Percentiles rank a stretch among this genome's conserved stretches.
phyloP scores from a whole-genome alignment of 2,888 invertebrate species.

The Tryphoninae sp. region DNA sequence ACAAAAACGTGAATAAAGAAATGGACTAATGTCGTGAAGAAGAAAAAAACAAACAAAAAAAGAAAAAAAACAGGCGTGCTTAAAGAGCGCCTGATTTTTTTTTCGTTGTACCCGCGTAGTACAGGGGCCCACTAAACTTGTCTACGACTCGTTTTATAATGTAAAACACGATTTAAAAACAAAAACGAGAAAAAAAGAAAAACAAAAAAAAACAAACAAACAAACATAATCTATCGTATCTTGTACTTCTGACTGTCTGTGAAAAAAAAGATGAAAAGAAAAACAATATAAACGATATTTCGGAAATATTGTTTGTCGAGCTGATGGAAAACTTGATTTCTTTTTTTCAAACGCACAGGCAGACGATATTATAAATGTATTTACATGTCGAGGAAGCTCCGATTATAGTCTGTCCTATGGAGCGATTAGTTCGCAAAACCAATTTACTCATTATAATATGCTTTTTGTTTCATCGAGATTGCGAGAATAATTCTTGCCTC shows the following conservation, averaged over 20 bases:
- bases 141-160: slow-evolving; percentile 68
- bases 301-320: slow-evolving; percentile 54
- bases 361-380: slow-evolving; percentile 61
- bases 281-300: slow-evolving; percentile 50
- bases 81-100: slow-evolving; percentile 67
- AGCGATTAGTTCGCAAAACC: slow-evolving; percentile 58
- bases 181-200: slow-evolving; percentile 23
- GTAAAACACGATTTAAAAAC: slow-evolving; percentile 56
- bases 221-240: slow-evolving; percentile 62
- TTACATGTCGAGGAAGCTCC: slow-evolving; percentile 57
- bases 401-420: slow-evolving; percentile 58
- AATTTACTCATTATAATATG: slow-evolving; percentile 18
- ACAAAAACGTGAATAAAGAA: slow-evolving; percentile 52
- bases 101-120: slow-evolving; percentile 75
- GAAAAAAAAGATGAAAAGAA: slow-evolving; percentile 39
- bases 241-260: slow-evolving; percentile 64
- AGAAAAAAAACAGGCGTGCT: slow-evolving; percentile 60
- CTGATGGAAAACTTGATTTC: slow-evolving; percentile 52
- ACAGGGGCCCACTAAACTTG: slow-evolving; percentile 77
- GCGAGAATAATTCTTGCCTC: slow-evolving; percentile 40
- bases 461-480: slow-evolving; percentile 31
- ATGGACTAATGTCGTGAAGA: slow-evolving; percentile 59
- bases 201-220: slow-evolving; percentile 29
- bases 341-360: slow-evolving; percentile 51
- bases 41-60: slow-evolving; percentile 11